Percentiles rank a stretch among this genome's conserved stretches.
Conservation (phyloP, 2,113 vertebrate species). For the Alethe castanea region DNA sequence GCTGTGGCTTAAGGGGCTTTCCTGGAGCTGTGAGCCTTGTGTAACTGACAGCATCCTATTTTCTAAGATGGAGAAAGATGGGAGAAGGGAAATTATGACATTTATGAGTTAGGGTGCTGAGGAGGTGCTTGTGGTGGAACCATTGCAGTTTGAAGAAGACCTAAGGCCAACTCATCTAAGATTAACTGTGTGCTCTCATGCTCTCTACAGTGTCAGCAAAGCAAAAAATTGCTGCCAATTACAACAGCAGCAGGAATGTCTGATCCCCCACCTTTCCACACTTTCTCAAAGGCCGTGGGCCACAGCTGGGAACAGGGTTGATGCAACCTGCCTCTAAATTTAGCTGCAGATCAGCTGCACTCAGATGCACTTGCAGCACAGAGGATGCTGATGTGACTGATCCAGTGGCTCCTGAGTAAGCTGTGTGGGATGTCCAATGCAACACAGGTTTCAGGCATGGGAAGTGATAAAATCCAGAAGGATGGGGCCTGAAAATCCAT, state of each 20-base stretch:
- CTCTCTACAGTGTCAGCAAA: neutral
- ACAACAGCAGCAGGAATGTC: neutral
- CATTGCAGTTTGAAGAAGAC: neutral
- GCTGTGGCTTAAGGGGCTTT: neutral
- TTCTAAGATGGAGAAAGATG: neutral
- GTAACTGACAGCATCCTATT: neutral
- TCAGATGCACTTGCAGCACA: neutral
- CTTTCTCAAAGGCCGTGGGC: neutral
- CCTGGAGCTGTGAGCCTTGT: neutral
- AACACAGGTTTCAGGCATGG: neutral
- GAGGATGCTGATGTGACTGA: neutral
- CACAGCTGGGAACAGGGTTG: neutral
- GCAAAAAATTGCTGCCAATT: neutral
- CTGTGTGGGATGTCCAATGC: neutral
- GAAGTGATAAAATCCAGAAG: neutral
- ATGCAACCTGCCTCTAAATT: neutral
- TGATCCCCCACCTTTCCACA: neutral
- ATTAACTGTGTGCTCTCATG: rapidly evolving
- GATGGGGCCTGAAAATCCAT: neutral
- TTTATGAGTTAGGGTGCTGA: neutral
- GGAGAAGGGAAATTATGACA: too few species aligned
- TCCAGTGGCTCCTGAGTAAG: neutral
- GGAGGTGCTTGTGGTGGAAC: neutral
- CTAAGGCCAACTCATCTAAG: neutral
- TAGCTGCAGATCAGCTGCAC: neutral